Evolutionary conservation across 2,797 vertebrate genomes (phyloP), one percentile per base, ranked within the genome.

Genomic region (Orestias chungarensis): DNA sequence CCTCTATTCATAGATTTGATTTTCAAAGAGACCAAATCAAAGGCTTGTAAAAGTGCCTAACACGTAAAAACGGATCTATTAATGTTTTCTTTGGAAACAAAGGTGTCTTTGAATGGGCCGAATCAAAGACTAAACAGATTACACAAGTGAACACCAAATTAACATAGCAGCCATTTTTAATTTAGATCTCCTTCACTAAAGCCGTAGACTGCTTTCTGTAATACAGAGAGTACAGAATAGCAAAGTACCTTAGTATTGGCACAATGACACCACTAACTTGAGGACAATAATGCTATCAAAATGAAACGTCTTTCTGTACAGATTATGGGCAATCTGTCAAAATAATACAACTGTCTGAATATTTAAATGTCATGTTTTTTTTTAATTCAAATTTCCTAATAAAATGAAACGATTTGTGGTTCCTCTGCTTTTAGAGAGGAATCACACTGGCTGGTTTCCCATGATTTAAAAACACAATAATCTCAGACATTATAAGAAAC

Each of bases 1-100:
- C 84, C 84, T 84, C 80, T 77, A 86, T 90, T 85, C 78, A 88
- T 74, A 82, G 83, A 91, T 81, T 82, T 78, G 79, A 35, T 55
- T 89, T 86, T 91, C 91, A 92, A 93, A 93, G 89, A 83, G 78
- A 86, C 76, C 72, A 70, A 88, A 92, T 91, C 90, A 92, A 92
- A 92, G 91, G 82, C 79, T 70, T 72, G 67, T 75, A 78, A 86
- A 88, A 85, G 81, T 83, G 83, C 82, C 80, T 89, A 86, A 85
- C 78, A 82, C 81, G 79, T 87, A 80, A 67, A 88, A 90, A 89
- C 72, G 44, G 61, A n/a, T 80, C 82, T 87, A 88, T 88, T 91
- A 89, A 86, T 91, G 85, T 82, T 88, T 86, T 84, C 83, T 87
- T 87, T 85, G 67, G 75, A 89, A 86, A 92, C 92, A 92, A 91